These are phyloP conservation scores for Dascillus cervinus DNA, from an alignment of 2,888 invertebrate genomes.

Conservation along the genomic window DNA sequence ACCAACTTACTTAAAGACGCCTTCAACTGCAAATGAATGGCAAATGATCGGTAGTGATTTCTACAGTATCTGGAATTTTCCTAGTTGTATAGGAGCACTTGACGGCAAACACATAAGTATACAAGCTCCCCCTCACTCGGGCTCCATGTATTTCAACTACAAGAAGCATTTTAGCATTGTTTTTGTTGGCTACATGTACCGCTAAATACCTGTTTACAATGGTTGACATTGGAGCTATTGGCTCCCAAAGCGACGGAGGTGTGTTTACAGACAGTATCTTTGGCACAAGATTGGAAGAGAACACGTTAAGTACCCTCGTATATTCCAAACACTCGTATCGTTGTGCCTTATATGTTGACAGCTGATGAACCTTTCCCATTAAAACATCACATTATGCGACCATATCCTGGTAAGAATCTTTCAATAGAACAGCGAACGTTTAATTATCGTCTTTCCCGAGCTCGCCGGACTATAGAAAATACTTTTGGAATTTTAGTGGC, in stretches of 20 bases:
- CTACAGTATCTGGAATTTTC: conserved; percentile 18
- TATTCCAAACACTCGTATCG: conserved; percentile 8
- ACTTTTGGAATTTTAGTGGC: conserved; percentile 23
- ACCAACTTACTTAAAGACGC: conserved; percentile 13
- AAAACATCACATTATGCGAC: conserved; percentile 20
- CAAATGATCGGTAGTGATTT: conserved; percentile 14
- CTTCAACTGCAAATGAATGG: conserved; percentile 17
- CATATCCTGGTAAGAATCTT: conserved; percentile 18
- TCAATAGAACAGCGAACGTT: conserved; percentile 16
- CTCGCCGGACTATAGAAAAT: conserved; percentile 21
- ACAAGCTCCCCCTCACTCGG: conserved; percentile 18
- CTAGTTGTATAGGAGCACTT: conserved; percentile 23
- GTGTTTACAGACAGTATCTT: conserved; percentile 13
- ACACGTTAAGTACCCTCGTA: conserved; percentile 12
- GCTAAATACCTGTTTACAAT: conserved; percentile 10
- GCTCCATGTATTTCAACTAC: conserved; percentile 16
- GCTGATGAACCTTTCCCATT: conserved; percentile 21
- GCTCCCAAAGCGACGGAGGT: conserved; percentile 11
- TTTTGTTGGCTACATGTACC: conserved; percentile 11
- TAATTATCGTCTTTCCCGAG: conserved; percentile 21
- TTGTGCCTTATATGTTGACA: conserved; percentile 17
- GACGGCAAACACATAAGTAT: conserved; percentile 16
- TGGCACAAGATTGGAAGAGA: conserved; percentile 13
- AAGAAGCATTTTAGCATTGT: conserved; percentile 15
- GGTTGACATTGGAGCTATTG: conserved; percentile 15